Evolutionary conservation across 1,140 invertebrate genomes (phyloP).

Genomic region (Papilio machaon): DNA sequence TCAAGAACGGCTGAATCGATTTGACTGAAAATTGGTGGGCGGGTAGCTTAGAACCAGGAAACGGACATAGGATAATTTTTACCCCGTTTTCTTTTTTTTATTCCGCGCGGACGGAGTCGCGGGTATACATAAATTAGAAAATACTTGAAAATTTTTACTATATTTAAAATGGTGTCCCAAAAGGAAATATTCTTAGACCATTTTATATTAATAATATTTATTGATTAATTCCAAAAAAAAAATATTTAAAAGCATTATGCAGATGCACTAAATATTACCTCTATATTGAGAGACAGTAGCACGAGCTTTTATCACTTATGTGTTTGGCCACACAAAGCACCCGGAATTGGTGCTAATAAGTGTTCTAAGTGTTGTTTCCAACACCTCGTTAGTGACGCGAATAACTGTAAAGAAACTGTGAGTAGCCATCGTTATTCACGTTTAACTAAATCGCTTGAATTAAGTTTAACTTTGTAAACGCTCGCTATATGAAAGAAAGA

Average conservation of each 20-base stretch:
- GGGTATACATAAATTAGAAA: too few relatives aligned
- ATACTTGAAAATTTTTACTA: too few relatives aligned
- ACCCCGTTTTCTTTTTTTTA: too few relatives aligned
- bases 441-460: neutral
- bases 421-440: neutral
- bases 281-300: neutral
- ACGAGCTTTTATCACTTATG: neutral
- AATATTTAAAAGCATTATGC: neutral
- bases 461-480: neutral
- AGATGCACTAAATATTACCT: neutral
- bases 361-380: neutral
- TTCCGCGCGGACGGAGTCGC: too few relatives aligned
- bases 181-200: too few relatives aligned
- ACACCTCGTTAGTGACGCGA: neutral
- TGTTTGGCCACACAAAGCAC: neutral
- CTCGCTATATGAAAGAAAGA: neutral
- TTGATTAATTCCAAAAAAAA: too few relatives aligned
- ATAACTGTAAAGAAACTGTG: constrained; percentile 2
- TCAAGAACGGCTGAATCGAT: too few relatives aligned
- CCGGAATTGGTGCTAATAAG: constrained; percentile 6
- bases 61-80: too few relatives aligned
- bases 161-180: too few relatives aligned
- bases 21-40: too few relatives aligned
- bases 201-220: too few relatives aligned
- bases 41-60: too few relatives aligned